Conservation (phyloP, 2,797 vertebrate species). For the Fratercula arctica region DNA sequence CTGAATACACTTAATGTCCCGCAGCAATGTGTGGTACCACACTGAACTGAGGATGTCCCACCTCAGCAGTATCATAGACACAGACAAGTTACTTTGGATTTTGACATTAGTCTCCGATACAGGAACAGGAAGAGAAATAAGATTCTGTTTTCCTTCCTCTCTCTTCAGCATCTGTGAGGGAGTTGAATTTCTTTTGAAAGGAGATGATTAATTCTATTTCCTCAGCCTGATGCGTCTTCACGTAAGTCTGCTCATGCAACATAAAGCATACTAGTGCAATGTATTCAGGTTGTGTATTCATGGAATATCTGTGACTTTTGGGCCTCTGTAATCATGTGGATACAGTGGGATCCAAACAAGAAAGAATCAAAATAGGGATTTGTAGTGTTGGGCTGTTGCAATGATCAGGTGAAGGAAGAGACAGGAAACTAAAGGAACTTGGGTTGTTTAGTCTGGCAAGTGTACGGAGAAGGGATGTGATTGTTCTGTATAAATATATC, state of each 20-base stretch:
- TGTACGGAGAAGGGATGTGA: not conserved
- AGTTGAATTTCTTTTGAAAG: not conserved
- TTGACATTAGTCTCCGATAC: not conserved
- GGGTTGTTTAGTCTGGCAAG: not conserved
- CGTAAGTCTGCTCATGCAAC: fast-evolving
- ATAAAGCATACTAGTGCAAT: not conserved
- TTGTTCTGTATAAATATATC: not conserved
- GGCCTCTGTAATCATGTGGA: not conserved
- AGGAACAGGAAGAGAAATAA: not conserved
- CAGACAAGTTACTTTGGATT: not conserved
- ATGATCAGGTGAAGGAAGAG: not conserved
- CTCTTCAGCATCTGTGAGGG: not conserved
- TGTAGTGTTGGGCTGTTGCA: not conserved
- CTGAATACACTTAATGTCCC: not conserved
- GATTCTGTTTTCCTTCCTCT: not conserved
- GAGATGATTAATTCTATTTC: not conserved
- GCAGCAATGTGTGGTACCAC: not conserved
- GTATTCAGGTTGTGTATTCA: not conserved
- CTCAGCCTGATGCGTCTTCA: not conserved
- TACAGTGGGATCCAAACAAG: not conserved
- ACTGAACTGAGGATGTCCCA: not conserved
- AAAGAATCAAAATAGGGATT: not conserved
- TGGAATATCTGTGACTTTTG: not conserved
- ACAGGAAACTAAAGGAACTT: not conserved
- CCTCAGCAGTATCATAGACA: not conserved